Evolutionary conservation across 2,888 invertebrate species (phyloP), one percentile per base, ranked within the genome.

Genomic region (Cybosia mesomella): DNA sequence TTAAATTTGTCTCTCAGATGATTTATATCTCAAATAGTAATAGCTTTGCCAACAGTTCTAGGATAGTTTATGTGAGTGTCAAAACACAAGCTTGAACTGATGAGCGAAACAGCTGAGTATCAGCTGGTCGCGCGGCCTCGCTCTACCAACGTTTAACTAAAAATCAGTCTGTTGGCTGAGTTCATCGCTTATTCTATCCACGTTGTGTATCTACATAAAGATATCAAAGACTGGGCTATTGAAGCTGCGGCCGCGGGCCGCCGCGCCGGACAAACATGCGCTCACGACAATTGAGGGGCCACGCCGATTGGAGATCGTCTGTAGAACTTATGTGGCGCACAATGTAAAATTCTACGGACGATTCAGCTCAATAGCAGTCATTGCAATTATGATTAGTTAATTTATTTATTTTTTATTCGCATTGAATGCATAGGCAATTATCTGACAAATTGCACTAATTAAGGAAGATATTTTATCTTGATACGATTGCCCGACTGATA

Each of bases 21-120:
- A 58, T n/a, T 76, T 72, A 69, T 63, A 32, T 79, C 64, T 72
- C 75, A 73, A 58, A 77, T 73, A 66, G 70, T 89, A 81, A 89
- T 90, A 79, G 80, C 79, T 72, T 78, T 84, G 75, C 85, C 90
- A 89, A 87, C 77, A 67, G 72, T 73, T 70, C 72, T 76, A 71
- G 72, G 74, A 69, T 70, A 72, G 75, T 73, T 81, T 76, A 75
- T 81, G 73, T 76, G 83, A 77, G 81, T 86, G 83, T 87, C 85
- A 83, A 79, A 88, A 86, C 83, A 83, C 73, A 76, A 81, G 68
- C 79, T 71, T 71, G 74, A 73, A 78, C 76, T 90, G 89, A 93
- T 90, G 92, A 90, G 84, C 77, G 82, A 82, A 92, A 90, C 92
- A 92, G 92, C 91, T 91, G 91, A 90, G 84, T 75, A 82, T 89